These are phyloP conservation scores for Carassius auratus DNA, from an alignment of 2,113 vertebrate species.

Conservation along the genomic window DNA sequence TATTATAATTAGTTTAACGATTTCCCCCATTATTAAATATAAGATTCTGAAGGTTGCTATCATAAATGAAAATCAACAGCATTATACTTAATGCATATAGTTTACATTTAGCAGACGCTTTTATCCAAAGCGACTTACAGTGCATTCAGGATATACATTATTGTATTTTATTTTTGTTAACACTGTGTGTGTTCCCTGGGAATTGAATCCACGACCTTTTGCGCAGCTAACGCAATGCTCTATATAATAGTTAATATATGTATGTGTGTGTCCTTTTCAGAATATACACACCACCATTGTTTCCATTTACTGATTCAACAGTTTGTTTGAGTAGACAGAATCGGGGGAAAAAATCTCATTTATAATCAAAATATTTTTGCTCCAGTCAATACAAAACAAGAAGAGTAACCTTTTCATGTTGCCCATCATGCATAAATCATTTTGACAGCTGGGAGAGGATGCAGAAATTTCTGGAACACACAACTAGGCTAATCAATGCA, in stretches of 20 bases:
- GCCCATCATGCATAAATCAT: slow-evolving; percentile 34
- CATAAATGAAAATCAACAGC: background rate
- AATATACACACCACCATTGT: background rate
- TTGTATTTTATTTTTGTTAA: too few species aligned
- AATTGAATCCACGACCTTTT: too few species aligned
- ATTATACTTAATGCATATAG: background rate
- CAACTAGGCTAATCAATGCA: slow-evolving; percentile 14
- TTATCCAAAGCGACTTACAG: too few species aligned
- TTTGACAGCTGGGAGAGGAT: slow-evolving; percentile 10
- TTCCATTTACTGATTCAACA: background rate
- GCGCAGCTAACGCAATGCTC: too few species aligned
- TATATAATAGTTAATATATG: too few species aligned
- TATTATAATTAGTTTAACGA: background rate
- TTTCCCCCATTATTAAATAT: background rate
- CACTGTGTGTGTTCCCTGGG: too few species aligned
- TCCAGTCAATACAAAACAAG: background rate
- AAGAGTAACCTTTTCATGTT: slow-evolving; percentile 23
- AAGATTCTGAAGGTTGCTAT: background rate
- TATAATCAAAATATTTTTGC: background rate
- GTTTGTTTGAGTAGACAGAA: background rate
- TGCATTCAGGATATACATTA: too few species aligned
- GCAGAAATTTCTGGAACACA: slow-evolving; percentile 17
- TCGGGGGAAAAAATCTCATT: background rate
- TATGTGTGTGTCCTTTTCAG: background rate
- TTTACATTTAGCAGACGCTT: too few species aligned